Conservation (phyloP, 2,113 vertebrate species). For the Mastomys natalensis region DNA sequence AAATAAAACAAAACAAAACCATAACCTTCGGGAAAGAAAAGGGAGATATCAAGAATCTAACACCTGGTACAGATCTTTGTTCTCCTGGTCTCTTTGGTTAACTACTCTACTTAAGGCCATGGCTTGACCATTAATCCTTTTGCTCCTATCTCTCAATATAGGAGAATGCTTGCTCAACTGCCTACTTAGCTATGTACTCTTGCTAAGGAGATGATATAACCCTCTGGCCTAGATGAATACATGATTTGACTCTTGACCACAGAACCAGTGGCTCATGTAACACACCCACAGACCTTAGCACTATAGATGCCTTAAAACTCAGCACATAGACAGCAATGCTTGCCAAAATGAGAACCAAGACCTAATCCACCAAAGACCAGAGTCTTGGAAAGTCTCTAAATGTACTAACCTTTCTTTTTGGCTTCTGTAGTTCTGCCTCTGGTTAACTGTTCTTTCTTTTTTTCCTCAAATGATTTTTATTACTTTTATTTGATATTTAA, state of each 20-base stretch:
- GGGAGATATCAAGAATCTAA: not conserved
- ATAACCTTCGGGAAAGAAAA: not conserved
- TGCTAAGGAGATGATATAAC: not conserved
- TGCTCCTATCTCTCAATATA: not conserved
- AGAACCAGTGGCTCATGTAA: not conserved
- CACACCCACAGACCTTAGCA: not conserved
- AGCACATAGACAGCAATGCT: not conserved
- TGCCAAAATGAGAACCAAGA: not conserved
- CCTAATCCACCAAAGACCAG: not conserved
- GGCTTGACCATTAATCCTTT: not conserved
- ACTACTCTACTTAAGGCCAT: not conserved
- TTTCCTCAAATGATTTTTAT: too few relatives aligned
- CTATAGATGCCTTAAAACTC: not conserved
- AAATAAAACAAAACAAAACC: not conserved
- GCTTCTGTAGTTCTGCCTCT: not conserved
- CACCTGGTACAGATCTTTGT: not conserved
- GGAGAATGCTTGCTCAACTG: not conserved
- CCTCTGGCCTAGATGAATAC: not conserved
- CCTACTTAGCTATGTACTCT: not conserved
- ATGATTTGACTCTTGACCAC: not conserved
- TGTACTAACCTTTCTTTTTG: not conserved
- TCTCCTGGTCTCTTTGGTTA: not conserved
- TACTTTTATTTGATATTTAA: too few relatives aligned
- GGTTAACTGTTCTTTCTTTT: not conserved
- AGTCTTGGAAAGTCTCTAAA: not conserved